Base-by-base conservation (phyloP, 2,888 invertebrate species). In the Heteromurus nitidus region DNA sequence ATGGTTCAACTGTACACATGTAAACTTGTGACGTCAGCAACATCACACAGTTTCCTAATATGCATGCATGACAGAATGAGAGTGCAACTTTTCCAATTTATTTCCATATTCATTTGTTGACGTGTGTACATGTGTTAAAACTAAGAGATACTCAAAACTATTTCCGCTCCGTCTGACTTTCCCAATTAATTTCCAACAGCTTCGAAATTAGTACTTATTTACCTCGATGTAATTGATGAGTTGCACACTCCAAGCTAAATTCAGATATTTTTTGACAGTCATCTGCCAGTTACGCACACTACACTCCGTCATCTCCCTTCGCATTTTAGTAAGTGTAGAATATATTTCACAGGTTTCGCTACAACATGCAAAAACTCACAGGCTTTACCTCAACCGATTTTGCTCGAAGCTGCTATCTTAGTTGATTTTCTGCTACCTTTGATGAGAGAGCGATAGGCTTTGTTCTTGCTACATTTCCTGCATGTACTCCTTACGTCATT, bases 31-130 rank as follows among this genome's bases (percentile, higher is more conserved):
- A 47, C 47, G 47, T 47, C 7, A 47, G 47, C 47, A 36, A 36
- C 36, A 36, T 9, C 36, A 36, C n/a, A n/a, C n/a, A n/a, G n/a
- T n/a, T n/a, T n/a, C n/a, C 5, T 50, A 18, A 11, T 50, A 50
- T 44, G 16, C 67, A 22, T 1, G 24, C n/a, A n/a, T n/a, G n/a
- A n/a, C n/a, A n/a, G n/a, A 13, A 11, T 36, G 0, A 47, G 65
- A 36, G 26, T 55, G 7, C 26, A 75, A 75, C 22, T 74, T 74
- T 75, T 36, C 7, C 67, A 22, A 67, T 75, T 67, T 31, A 55
- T 58, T 67, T 75, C 67, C 75, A 75, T 75, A 11, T 11, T 47
- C n/a, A 47, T 47, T 16, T 11, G 26, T 55, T 26, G 11, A 55
- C 20, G 26, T 3, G 22, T 7, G 55, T 2, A 24, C 2, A 26